These are phyloP conservation scores for Hoplostethus mediterraneus DNA, from an alignment of 2,797 vertebrate genomes.

Conservation along the genomic window DNA sequence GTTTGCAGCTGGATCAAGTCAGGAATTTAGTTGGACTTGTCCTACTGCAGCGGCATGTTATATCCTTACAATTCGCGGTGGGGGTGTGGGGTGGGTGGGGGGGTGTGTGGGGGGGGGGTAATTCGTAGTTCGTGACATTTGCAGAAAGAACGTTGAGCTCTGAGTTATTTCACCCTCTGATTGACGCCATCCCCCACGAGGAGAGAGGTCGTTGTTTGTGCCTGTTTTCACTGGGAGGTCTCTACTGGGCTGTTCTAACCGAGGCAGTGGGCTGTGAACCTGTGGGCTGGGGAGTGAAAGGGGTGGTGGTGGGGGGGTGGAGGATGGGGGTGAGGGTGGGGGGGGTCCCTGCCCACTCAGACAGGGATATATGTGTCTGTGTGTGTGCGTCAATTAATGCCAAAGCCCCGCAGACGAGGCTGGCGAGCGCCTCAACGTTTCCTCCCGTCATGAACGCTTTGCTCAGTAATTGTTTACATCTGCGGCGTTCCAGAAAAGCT, in stretches of 20 bases:
- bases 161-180: conserved; percentile 24
- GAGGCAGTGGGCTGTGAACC: conserved; percentile 18
- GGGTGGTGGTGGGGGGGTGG: no score
- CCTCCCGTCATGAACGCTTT: conserved; percentile 73
- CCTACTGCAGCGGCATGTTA: conserved; percentile 5
- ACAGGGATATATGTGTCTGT: conserved; percentile 17
- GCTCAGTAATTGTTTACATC: conserved; percentile 83
- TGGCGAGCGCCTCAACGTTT: conserved; percentile 69
- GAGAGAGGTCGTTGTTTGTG: conserved; percentile 29
- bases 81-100: no score
- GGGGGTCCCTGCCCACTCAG: conserved; percentile 10
- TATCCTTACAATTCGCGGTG: conserved; percentile 24
- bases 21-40: conserved; percentile 13
- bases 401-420: conserved; percentile 63
- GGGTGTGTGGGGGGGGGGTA: no score
- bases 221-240: conserved; percentile 48
- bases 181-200: conserved; percentile 49
- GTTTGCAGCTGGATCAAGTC: conserved; percentile 18
- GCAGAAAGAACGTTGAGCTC: conserved; percentile 3
- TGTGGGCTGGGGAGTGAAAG: conserved; percentile 7
- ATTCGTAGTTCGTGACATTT: conserved; percentile 33
- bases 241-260: neutral
- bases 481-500: conserved; percentile 73
- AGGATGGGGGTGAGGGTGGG: neutral
- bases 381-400: conserved; percentile 57